Evolutionary conservation across 2,113 vertebrate species (phyloP).

Genomic region (Struthidea cinerea): DNA sequence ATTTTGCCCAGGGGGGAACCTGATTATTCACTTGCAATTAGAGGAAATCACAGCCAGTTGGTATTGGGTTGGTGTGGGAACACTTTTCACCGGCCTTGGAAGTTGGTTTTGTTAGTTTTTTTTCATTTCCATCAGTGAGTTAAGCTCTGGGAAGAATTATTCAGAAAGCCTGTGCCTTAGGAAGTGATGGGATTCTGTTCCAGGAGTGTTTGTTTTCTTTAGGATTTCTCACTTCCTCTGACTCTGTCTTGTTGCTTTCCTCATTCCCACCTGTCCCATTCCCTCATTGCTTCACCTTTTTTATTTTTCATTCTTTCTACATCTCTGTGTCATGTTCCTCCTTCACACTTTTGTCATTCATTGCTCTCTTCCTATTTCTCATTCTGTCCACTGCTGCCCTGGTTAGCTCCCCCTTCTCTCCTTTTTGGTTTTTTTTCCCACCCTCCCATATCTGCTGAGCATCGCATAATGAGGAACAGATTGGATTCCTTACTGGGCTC

Average conservation of each 20-base stretch:
- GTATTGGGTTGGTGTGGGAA: not conserved
- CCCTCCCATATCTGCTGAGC: not conserved
- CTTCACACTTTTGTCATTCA: not conserved
- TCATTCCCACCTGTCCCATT: not conserved
- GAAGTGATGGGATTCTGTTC: not conserved
- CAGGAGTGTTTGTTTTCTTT: not conserved
- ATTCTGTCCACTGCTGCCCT: not conserved
- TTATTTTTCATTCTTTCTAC: not conserved
- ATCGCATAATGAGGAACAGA: slow-evolving; percentile 35
- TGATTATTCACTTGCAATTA: slow-evolving; percentile 35
- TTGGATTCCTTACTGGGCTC: slow-evolving; percentile 12
- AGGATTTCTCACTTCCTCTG: not conserved
- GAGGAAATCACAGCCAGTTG: not conserved
- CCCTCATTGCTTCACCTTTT: not conserved
- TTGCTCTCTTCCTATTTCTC: not conserved
- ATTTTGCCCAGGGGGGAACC: not conserved
- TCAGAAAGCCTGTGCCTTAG: not conserved
- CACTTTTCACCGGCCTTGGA: not conserved
- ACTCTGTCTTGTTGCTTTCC: not conserved
- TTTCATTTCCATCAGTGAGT: not conserved
- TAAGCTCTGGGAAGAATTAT: not conserved
- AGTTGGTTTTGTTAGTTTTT: not conserved
- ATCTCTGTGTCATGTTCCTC: not conserved
- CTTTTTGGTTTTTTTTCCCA: not conserved
- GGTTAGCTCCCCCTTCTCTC: not conserved